Evolutionary conservation across 2,797 vertebrate genomes (phyloP), one percentile per base, ranked within the genome.

Genomic region (Eulemur mongoz): DNA sequence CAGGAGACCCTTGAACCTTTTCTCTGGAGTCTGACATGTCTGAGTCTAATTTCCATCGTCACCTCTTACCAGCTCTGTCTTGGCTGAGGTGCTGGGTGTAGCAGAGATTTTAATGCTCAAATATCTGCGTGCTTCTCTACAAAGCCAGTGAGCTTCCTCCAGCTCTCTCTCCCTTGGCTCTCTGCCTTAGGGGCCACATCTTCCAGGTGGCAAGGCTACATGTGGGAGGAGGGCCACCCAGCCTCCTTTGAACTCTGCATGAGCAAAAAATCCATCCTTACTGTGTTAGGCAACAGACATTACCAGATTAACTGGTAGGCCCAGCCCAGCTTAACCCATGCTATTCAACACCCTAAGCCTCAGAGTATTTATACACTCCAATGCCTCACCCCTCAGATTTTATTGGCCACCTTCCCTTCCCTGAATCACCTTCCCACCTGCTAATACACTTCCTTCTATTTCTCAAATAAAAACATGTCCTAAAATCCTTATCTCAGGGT

Each of bases 61-160:
- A 35, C 61, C 59, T 40, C n/a, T 78, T 2, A 0, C 15, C 8
- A 32, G n/a, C 27, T 67, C 4, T 73, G 67, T 43, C 32, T 20
- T 32, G 25, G 12, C 1, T 5, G 5, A 48, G 11, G 4, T 11
- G 4, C 54, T 25, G 1, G 63, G 12, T 2, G 5, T 7, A 61
- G 25, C 32, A 69, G 75, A 78, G 6, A 14, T 32, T 43, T 43
- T n/a, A 54, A 45, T 35, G 48, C 4, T 69, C 30, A n/a, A 1
- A 7, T 13, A 43, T 43, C 27, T 23, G 25, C 7, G 23, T 7
- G 23, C 11, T 50, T 12, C 43, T 43, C 52, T 45, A 23, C 20
- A 30, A 14, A 59, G 40, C 54, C 32, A 25, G 50, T 4, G 14
- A 1, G 12, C 10, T n/a, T 61, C 35, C 67, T 20, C 40, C 17